Conservation (phyloP, 1,140 invertebrate genomes). For the Anagrus nilaparvatae region DNA sequence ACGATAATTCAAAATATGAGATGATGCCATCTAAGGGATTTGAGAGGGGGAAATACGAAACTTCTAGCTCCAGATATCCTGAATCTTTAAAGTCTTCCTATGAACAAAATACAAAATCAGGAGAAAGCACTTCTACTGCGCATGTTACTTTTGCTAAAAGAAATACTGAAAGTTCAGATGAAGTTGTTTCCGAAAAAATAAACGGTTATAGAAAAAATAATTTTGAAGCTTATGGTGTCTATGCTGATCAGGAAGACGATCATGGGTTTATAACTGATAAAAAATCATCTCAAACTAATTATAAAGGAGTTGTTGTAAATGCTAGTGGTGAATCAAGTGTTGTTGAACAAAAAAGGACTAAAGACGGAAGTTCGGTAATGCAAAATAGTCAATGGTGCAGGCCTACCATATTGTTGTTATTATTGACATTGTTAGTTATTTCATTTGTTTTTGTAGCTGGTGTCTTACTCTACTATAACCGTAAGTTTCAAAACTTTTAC, state of each 20-base stretch:
- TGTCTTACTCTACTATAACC: constrained; percentile 49
- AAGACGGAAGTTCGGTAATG: constrained; percentile 27
- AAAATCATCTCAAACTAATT: constrained; percentile 37
- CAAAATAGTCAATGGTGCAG: constrained; percentile 40
- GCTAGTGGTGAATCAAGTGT: constrained; percentile 41
- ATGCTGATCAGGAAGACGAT: constrained; percentile 44
- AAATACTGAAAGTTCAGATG: too few species aligned
- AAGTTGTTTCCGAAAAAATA: too few species aligned
- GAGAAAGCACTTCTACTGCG: constrained; percentile 25
- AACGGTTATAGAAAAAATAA: constrained; percentile 41
- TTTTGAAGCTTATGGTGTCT: constrained; percentile 44
- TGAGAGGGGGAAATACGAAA: constrained; percentile 35
- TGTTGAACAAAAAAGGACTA: constrained; percentile 34
- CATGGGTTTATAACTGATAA: constrained; percentile 41
- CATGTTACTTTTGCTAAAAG: constrained; percentile 27
- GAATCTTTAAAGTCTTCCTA: constrained; percentile 30
- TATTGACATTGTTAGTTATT: constrained; percentile 44
- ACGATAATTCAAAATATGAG: constrained; percentile 34
- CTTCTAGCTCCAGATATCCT: constrained; percentile 25
- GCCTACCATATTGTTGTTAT: constrained; percentile 43
- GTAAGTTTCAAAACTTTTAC: constrained; percentile 40
- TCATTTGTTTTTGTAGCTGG: constrained; percentile 48
- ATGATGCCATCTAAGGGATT: constrained; percentile 38
- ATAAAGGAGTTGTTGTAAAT: constrained; percentile 45
- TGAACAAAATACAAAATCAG: constrained; percentile 38